Evolutionary conservation across 2,797 vertebrate species (phyloP).

Genomic region (Protosalanx chinensis): DNA sequence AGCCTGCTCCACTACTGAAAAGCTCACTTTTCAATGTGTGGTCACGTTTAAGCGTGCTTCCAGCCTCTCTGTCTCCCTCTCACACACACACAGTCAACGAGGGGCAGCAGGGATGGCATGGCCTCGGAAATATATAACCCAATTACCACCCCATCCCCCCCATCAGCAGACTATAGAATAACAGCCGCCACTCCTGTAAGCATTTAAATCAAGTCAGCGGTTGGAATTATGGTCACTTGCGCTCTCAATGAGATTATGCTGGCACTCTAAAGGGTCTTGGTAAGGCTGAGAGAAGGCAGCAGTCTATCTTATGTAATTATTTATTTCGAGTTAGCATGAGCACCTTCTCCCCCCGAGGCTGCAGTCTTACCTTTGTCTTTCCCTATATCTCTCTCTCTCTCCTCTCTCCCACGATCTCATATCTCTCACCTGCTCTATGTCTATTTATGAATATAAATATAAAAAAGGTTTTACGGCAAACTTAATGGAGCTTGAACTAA

Average conservation of each 20-base stretch:
- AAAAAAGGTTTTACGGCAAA: no score
- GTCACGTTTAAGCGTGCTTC: no score
- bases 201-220: conserved; percentile 76
- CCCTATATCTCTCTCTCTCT: neutral
- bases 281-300: conserved; percentile 49
- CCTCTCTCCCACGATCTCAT: neutral
- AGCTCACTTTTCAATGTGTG: no score
- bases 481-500: no score
- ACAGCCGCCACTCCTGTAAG: conserved; percentile 64
- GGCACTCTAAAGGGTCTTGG: conserved; percentile 61
- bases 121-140: conserved; percentile 38
- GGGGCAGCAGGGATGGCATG: no score
- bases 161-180: conserved; percentile 63
- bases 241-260: conserved; percentile 70
- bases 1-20: no score
- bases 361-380: conserved; percentile 9
- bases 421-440: neutral
- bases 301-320: conserved; percentile 49
- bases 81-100: neutral
- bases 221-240: conserved; percentile 72
- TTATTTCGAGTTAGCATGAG: conserved; percentile 2
- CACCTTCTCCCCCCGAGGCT: conserved; percentile 9
- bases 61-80: conserved; percentile 15
- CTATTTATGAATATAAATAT: no score
- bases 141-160: conserved; percentile 41